Conservation (phyloP, 2,113 vertebrate genomes). For the Atrichornis clamosus region DNA sequence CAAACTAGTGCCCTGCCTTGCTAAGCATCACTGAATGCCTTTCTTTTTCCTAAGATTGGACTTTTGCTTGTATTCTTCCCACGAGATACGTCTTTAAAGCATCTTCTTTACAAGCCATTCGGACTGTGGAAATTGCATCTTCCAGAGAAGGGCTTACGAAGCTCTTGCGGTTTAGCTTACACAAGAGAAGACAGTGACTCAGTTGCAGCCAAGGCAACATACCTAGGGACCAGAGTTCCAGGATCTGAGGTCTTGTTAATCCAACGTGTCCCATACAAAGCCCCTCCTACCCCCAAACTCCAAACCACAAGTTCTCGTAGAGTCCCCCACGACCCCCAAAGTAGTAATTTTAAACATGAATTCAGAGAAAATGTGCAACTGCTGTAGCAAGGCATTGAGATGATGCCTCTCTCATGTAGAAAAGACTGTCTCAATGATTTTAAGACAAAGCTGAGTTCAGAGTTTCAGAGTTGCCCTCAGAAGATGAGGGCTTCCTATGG, state of each 20-base stretch:
- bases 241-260: background rate
- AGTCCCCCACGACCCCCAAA: background rate
- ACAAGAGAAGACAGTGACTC: background rate
- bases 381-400: background rate
- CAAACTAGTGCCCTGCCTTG: background rate
- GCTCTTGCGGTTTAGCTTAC: background rate
- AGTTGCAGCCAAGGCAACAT: background rate
- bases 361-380: background rate
- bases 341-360: background rate
- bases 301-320: background rate
- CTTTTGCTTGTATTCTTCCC: background rate
- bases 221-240: background rate
- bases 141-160: background rate
- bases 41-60: background rate
- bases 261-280: fast-evolving
- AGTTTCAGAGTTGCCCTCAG: background rate
- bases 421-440: background rate
- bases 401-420: fast-evolving
- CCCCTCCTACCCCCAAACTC: background rate
- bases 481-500: background rate
- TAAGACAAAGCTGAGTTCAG: background rate
- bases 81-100: background rate
- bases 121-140: background rate
- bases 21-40: background rate
- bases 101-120: background rate